Evolutionary conservation across 2,888 invertebrate genomes (phyloP).

Genomic region (Melanophora roralis): DNA sequence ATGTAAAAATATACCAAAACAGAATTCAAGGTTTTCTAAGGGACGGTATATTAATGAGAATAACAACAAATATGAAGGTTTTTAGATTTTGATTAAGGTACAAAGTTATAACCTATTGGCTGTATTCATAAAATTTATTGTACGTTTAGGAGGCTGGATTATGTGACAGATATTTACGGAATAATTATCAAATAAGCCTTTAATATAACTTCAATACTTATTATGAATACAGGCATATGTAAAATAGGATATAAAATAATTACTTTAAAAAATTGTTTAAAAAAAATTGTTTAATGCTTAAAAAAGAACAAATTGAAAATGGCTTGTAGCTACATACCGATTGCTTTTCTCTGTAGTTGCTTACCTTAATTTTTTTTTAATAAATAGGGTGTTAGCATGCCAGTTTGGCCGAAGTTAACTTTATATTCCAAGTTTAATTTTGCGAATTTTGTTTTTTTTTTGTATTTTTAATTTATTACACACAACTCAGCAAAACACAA

Average conservation of each 20-base stretch:
- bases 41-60: slow-evolving; percentile 28
- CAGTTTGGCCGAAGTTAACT: neutral
- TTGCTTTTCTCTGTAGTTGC: neutral
- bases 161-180: no score
- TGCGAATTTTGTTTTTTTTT: slow-evolving; percentile 45
- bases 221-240: no score
- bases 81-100: slow-evolving; percentile 11
- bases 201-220: no score
- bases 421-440: slow-evolving; percentile 23
- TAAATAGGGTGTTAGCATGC: neutral
- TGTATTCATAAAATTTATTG: no score
- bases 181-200: no score
- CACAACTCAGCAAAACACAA: slow-evolving; percentile 62
- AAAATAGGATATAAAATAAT: no score
- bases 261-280: no score
- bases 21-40: slow-evolving; percentile 53
- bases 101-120: slow-evolving; percentile 19
- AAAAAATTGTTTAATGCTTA: no score
- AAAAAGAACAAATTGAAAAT: no score
- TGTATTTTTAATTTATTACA: slow-evolving; percentile 59
- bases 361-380: slow-evolving; percentile 22
- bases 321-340: no score
- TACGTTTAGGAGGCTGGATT: no score
- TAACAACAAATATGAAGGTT: slow-evolving; percentile 43
- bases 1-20: slow-evolving; percentile 38